Evolutionary conservation across 2,888 invertebrate species (phyloP), one percentile per base, ranked within the genome.

Genomic region (Rhogogaster chlorosoma): DNA sequence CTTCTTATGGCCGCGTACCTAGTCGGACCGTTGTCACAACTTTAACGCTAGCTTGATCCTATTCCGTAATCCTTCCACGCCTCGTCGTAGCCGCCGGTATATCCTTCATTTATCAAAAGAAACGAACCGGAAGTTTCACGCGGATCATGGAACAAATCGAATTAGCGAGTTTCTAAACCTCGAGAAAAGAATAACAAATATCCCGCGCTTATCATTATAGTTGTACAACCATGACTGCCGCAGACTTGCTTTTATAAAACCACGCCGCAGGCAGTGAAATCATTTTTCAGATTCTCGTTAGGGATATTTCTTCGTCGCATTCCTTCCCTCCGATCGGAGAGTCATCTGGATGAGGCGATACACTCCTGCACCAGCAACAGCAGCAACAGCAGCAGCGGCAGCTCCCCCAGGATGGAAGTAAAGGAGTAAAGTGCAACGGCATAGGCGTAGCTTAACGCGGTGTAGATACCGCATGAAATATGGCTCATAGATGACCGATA

Each of bases 381-480:
- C 61, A 61, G 26, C 12, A 32, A 32, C 77, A n/a, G 18, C 36
- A 22, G 38, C 73, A 38, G 18, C 42, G 6, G 10, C 22, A 53
- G 61, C 80, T 80, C 22, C 57, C 80, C 80, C 80, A 80, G 80
- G 80, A 80, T 61, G 36, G n/a, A 80, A 61, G 57, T 38, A 32
- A 57, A 57, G 61, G 57, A 45, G 82, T 45, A 82, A 82, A 82
- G 67, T 82, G 82, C 67, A 36, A 42, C 88, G 86, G 88, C 89
- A 90, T 88, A 90, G 90, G 90, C 90, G 90, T 89, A 89, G 89
- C 88, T 89, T 87, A 88, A 90, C 89, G 89, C 86, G 89, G 91
- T 90, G 89, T 86, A 90, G 91, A 91, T 91, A 91, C 91, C 88
- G 88, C 88, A 89, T 91, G 91, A 92, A 92, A 91, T 91, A 91